Base-by-base conservation (phyloP, 2,888 invertebrate species). In the Synanthedon andrenaeformis region DNA sequence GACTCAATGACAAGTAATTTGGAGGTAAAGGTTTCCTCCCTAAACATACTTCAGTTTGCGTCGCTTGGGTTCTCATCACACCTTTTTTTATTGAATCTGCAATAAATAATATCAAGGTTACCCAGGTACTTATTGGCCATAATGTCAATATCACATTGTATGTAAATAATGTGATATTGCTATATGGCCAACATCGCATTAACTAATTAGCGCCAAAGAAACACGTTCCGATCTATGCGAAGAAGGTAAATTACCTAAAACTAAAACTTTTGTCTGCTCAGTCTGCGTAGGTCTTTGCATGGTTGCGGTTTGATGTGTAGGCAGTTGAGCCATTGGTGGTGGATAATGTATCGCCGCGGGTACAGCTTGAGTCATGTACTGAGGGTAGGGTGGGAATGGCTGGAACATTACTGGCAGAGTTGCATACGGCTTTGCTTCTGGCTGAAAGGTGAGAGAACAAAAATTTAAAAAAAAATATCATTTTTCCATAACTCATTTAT, bases 31-130 rank as follows among this genome's bases (percentile, higher is more conserved):
- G 91, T 79, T 91, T 92, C 65, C 92, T 89, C 64, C 92, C 91
- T 69, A 92, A 82, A 70, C 91, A 91, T 35, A 92, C 90, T 86
- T 96, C 96, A 4, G 93, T 96, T 82, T 97, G 96, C 4, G 96
- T 97, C 13, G 96, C 96, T 82, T 96, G 96, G 0, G 96, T 96
- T 77, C 96, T 94, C 96, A 96, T 96, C 0, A 93, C 92, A 42
- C 93, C 91, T 68, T 94, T 91, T 72, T 95, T 96, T 58, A 94
- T 87, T 76, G 94, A 94, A 81, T 95, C 95, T 91, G 89, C 58
- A 81, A 90, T 60, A 23, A 55, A 53, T 4, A 2, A 14, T 8
- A 10, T 35, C 10, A 35, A 3, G 35, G 3, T 35, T 35, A 35
- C 35, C 3, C 8, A 35, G 12, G 4, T n/a, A 6, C 10, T 10